A percentile compares a stretch with the other conserved stretches of the same genome.
Evolutionary conservation across 2,113 vertebrate genomes (phyloP).

Genomic region (Pongo pygmaeus): DNA sequence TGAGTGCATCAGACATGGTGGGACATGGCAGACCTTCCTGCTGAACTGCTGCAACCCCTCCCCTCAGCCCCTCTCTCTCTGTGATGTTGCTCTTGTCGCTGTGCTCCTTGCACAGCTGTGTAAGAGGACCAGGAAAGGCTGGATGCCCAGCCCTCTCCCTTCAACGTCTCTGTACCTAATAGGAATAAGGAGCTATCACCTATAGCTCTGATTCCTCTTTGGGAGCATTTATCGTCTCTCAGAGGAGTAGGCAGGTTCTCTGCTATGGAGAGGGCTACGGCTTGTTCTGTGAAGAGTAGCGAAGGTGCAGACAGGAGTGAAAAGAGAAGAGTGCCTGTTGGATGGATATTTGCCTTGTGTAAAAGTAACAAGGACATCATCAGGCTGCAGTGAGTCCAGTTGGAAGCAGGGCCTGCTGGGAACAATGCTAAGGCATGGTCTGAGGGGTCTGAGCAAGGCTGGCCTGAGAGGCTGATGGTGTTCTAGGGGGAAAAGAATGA

Average conservation of each 20-base stretch:
- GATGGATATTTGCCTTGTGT: background rate
- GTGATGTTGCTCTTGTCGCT: too few relatives aligned
- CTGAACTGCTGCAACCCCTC: accelerated
- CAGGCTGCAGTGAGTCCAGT: background rate
- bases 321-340: background rate
- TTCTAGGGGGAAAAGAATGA: background rate
- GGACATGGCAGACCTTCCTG: too few relatives aligned
- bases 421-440: background rate
- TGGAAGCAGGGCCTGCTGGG: background rate
- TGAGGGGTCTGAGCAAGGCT: background rate
- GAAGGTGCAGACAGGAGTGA: background rate
- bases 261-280: background rate
- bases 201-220: background rate
- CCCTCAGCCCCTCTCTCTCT: accelerated
- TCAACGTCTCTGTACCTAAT: accelerated
- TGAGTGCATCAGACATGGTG: background rate
- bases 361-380: background rate
- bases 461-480: background rate
- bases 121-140: background rate
- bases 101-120: background rate
- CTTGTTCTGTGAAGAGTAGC: accelerated
- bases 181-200: background rate
- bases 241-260: background rate
- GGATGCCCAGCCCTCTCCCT: background rate
- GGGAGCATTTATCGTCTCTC: background rate